Evolutionary conservation across 2,888 invertebrate species (phyloP).

Genomic region (Tenodera sinensis): DNA sequence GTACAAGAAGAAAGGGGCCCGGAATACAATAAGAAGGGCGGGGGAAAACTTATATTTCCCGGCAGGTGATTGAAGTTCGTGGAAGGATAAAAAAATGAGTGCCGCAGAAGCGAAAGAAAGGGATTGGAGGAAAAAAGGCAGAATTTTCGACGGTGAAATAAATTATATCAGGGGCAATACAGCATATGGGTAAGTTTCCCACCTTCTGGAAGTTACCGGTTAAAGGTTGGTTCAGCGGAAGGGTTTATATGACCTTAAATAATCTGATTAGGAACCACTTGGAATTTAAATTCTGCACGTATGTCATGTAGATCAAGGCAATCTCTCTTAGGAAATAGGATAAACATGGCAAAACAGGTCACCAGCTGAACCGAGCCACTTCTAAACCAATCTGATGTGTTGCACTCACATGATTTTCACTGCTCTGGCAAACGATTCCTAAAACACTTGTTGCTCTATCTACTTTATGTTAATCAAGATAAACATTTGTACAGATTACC

Average conservation of each 20-base stretch:
- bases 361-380: no score
- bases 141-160: background rate
- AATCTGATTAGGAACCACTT: no score
- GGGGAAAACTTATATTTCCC: conserved; percentile 1
- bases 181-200: background rate
- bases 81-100: background rate
- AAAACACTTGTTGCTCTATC: no score
- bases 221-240: background rate
- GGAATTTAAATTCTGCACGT: no score
- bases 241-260: background rate
- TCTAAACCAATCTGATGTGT: no score
- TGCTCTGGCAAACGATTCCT: no score
- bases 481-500: no score
- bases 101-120: background rate
- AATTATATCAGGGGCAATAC: background rate
- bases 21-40: background rate
- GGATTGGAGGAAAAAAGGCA: background rate
- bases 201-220: background rate
- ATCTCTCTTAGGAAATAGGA: no score
- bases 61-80: conserved; percentile 6
- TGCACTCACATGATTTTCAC: no score
- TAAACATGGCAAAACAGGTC: no score
- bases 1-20: background rate
- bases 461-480: no score
- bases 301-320: no score